These are phyloP conservation scores for Diaphora mendica DNA, from an alignment of 2,888 invertebrate species.

Conservation along the genomic window DNA sequence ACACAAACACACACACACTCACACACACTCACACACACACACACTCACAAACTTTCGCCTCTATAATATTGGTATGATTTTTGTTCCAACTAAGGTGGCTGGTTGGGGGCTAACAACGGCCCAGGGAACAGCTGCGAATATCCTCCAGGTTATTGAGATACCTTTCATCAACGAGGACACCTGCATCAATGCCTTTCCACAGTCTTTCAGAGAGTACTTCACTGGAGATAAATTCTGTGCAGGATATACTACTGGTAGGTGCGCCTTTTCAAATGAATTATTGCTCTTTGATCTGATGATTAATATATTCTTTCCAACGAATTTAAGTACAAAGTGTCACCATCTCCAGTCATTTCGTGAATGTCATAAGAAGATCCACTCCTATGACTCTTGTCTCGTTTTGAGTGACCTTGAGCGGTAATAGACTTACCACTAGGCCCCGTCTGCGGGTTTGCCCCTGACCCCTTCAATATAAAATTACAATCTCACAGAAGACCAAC, in stretches of 20 bases:
- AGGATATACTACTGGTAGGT: constrained; percentile 60
- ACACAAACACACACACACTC: too few species aligned
- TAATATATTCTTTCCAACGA: too few species aligned
- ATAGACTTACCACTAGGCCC: too few species aligned
- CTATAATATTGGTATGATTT: background rate
- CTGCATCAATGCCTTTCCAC: constrained; percentile 46
- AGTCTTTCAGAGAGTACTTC: constrained; percentile 54
- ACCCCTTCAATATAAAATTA: too few species aligned
- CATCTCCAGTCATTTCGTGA: background rate
- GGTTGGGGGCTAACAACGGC: constrained; percentile 53
- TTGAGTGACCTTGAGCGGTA: too few species aligned
- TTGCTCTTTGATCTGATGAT: background rate
- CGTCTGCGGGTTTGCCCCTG: too few species aligned
- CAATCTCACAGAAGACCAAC: too few species aligned
- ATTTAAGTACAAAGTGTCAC: background rate
- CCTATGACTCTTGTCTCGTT: too few species aligned
- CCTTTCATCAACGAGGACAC: constrained; percentile 47
- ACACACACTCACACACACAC: too few species aligned
- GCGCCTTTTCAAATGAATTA: background rate
- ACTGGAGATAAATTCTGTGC: constrained; percentile 71
- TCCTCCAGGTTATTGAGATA: constrained; percentile 47
- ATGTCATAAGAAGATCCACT: too few species aligned
- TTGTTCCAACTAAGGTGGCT: constrained; percentile 42
- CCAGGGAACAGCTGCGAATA: constrained; percentile 38
- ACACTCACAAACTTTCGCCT: too few species aligned